A percentile compares a stretch with the other conserved stretches of the same genome.
These are phyloP conservation scores for Cyprinodon variegatus DNA, from an alignment of 2,113 vertebrate genomes.

Conservation along the genomic window DNA sequence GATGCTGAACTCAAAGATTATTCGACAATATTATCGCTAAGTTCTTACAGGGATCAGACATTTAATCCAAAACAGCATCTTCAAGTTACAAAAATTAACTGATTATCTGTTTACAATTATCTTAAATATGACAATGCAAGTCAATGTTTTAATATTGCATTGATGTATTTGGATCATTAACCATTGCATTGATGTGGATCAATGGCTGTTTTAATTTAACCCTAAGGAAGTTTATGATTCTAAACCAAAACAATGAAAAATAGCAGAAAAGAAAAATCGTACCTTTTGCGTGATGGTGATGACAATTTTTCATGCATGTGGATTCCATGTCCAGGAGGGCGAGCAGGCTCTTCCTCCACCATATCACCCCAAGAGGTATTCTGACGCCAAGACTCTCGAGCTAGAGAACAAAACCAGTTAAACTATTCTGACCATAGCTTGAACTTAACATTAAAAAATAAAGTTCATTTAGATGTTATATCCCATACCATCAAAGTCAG, in stretches of 20 bases:
- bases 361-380: conserved; percentile 98
- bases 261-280: neutral
- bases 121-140: no score
- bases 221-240: neutral
- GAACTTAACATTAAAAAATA: neutral
- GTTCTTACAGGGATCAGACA: no score
- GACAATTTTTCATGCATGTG: conserved; percentile 99
- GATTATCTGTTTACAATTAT: no score
- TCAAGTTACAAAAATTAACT: no score
- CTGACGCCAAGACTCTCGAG: conserved; percentile 94
- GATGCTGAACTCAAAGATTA: no score
- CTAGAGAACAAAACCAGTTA: conserved; percentile 62
- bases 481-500: conserved; percentile 93
- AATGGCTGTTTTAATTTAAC: neutral
- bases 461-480: neutral
- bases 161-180: no score
- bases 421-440: neutral
- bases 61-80: no score
- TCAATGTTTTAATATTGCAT: no score
- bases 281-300: conserved; percentile 97
- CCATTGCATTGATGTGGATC: no score
- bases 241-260: neutral
- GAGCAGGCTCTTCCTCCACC: conserved; percentile 94
- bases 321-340: conserved; percentile 96
- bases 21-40: no score